Evolutionary conservation across 2,113 vertebrate species (phyloP).

Genomic region (Crocuta crocuta): DNA sequence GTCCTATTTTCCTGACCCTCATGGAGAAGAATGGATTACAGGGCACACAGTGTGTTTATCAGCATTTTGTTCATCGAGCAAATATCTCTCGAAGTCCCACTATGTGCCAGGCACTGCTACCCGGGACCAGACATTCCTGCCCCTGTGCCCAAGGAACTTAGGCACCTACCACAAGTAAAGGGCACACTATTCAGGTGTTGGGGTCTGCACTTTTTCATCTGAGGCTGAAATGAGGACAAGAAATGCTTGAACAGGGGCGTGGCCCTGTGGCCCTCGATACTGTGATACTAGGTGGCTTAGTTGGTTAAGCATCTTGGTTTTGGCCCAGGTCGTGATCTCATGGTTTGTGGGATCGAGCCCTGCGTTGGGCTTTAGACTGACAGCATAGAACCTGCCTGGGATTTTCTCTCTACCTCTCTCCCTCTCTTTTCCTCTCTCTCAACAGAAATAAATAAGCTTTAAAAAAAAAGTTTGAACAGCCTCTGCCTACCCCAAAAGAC

Average conservation of each 20-base stretch:
- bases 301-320: too few relatives aligned
- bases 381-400: too few relatives aligned
- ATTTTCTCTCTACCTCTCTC: too few relatives aligned
- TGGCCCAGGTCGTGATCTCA: too few relatives aligned
- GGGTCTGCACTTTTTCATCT: background rate
- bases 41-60: background rate
- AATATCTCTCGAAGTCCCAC: background rate
- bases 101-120: background rate
- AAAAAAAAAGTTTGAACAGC: background rate
- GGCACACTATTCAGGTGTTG: background rate
- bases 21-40: background rate
- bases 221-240: background rate
- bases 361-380: accelerated
- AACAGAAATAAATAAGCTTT: too few relatives aligned
- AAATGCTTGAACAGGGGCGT: background rate
- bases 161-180: background rate
- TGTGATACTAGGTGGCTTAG: too few relatives aligned
- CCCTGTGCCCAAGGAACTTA: background rate
- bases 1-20: background rate
- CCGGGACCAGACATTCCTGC: background rate
- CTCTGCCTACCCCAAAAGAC: background rate
- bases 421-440: too few relatives aligned
- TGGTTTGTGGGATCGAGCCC: too few relatives aligned
- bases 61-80: background rate
- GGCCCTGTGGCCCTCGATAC: too few relatives aligned